These are phyloP conservation scores for Halocynthia roretzi DNA, from an alignment of 23 tunicate species.

Conservation along the genomic window DNA sequence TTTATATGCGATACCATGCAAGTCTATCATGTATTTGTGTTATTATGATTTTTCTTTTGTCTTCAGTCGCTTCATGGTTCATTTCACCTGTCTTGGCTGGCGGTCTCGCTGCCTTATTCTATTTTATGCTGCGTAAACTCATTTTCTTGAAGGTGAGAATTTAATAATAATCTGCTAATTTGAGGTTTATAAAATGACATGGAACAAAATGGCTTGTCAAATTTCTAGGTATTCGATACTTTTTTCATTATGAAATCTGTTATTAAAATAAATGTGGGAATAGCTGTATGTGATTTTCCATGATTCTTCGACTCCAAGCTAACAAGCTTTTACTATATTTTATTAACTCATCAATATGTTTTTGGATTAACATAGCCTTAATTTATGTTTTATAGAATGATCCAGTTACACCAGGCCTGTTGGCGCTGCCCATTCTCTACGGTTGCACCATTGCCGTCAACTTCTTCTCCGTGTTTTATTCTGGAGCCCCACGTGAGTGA, in stretches of 20 bases:
- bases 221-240: too few relatives aligned
- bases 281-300: too few relatives aligned
- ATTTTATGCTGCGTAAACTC: conserved; percentile 40
- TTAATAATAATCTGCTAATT: not conserved
- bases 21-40: too few relatives aligned
- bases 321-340: too few relatives aligned
- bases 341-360: too few relatives aligned
- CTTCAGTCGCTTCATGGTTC: conserved; percentile 95
- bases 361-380: conserved; percentile 11
- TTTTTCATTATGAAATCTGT: too few relatives aligned
- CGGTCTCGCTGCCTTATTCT: conserved; percentile 64
- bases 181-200: too few relatives aligned
- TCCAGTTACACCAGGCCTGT: conserved; percentile 61
- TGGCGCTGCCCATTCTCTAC: conserved; percentile 85
- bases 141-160: conserved; percentile 62
- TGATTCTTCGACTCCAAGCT: too few relatives aligned
- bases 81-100: conserved; percentile 93
- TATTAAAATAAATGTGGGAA: too few relatives aligned
- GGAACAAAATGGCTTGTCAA: too few relatives aligned
- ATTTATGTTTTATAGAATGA: conserved; percentile 33
- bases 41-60: too few relatives aligned
- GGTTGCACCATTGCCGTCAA: conserved; percentile 75
- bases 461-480: conserved; percentile 74
- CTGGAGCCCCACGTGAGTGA: conserved; percentile 36
- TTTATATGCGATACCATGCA: too few relatives aligned